These are phyloP conservation scores for Numida meleagris DNA, from an alignment of 2,113 vertebrate species.

Conservation along the genomic window DNA sequence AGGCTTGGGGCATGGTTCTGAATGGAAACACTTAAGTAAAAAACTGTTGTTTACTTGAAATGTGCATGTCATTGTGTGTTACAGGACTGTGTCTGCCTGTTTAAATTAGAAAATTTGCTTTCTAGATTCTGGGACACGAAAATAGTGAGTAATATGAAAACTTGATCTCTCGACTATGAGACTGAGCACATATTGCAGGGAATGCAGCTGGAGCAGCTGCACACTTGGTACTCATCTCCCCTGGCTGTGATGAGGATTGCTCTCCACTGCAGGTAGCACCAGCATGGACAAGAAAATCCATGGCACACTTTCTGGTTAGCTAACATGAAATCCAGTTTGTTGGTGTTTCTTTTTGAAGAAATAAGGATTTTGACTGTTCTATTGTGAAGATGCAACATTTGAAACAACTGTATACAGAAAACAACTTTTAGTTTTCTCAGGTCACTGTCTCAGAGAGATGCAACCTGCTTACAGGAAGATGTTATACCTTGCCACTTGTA, in stretches of 20 bases:
- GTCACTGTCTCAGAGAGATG: neutral
- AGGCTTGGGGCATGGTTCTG: neutral
- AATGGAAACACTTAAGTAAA: neutral
- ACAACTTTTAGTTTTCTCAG: neutral
- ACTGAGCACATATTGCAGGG: rapidly evolving
- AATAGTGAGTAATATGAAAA: neutral
- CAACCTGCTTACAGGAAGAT: neutral
- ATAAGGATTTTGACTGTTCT: rapidly evolving
- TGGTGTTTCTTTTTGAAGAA: neutral
- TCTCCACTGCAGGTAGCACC: neutral
- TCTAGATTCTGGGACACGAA: neutral
- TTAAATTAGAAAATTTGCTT: neutral
- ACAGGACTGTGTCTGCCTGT: neutral
- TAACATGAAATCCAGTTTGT: neutral
- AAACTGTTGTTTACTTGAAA: neutral
- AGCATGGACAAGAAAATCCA: neutral
- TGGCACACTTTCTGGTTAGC: neutral
- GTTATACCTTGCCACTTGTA: neutral
- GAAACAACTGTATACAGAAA: neutral
- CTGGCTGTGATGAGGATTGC: neutral
- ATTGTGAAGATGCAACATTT: neutral
- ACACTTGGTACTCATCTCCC: neutral
- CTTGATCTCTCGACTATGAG: neutral
- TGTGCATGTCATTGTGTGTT: neutral
- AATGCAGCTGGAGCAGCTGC: neutral